These are phyloP conservation scores for Sebastes alutus DNA, from an alignment of 2,797 vertebrate genomes.

Conservation along the genomic window DNA sequence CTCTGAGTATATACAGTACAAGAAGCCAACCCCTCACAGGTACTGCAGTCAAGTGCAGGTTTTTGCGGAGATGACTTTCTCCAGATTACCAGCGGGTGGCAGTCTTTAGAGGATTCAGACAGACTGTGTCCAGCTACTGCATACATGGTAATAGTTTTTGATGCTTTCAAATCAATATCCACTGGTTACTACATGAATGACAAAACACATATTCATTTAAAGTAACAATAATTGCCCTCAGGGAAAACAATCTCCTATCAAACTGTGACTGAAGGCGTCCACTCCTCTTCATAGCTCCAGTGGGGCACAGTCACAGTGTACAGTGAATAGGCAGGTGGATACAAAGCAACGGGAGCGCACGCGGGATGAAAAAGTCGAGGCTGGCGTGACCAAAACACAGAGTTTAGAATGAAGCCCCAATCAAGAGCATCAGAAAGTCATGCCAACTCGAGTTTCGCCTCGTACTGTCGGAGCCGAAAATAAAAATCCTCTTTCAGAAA, in stretches of 20 bases:
- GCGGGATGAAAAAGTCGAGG: constrained; percentile 43
- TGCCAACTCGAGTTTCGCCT: constrained; percentile 33
- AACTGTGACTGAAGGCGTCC: constrained; percentile 43
- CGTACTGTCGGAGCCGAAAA: constrained; percentile 29
- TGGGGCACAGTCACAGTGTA: constrained; percentile 72
- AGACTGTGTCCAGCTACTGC: constrained; percentile 66
- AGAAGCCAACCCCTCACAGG: constrained; percentile 45
- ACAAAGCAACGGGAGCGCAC: constrained; percentile 51
- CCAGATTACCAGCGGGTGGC: constrained; percentile 62
- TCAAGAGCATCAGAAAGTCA: constrained; percentile 18
- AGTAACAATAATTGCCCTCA: constrained; percentile 45
- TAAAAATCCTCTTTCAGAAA: constrained; percentile 39
- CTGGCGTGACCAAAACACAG: constrained; percentile 44
- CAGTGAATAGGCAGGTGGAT: constrained; percentile 56
- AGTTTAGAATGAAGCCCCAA: constrained; percentile 45
- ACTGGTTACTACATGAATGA: constrained; percentile 66
- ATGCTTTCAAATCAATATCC: constrained; percentile 65
- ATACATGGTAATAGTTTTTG: constrained; percentile 56
- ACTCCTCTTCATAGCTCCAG: constrained; percentile 45
- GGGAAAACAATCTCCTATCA: constrained; percentile 31
- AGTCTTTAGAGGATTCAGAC: constrained; percentile 65
- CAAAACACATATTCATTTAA: constrained; percentile 61
- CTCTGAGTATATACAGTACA: constrained; percentile 72
- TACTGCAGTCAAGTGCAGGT: constrained; percentile 50
- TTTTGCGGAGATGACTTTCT: constrained; percentile 45